These are phyloP conservation scores for Eurystomus glaucurus DNA, from an alignment of 2,797 vertebrate genomes.

Conservation along the genomic window DNA sequence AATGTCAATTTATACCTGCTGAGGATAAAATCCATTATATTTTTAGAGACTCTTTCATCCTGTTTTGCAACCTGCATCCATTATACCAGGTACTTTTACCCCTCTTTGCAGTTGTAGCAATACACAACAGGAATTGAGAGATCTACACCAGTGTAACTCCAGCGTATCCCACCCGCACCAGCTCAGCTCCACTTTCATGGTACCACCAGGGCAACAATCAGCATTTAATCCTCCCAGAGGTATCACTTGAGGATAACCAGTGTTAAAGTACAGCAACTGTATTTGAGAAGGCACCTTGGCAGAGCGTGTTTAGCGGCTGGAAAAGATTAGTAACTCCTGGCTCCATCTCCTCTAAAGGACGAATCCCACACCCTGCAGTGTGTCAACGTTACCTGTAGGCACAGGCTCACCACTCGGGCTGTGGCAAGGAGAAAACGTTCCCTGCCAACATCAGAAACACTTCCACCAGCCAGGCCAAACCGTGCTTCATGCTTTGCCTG, in stretches of 20 bases:
- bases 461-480: neutral
- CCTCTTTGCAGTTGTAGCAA: neutral
- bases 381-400: neutral
- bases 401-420: neutral
- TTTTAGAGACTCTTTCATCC: conserved; percentile 32
- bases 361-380: neutral
- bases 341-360: neutral
- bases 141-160: neutral
- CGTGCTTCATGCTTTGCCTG: neutral
- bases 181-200: neutral
- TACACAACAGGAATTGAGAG: neutral
- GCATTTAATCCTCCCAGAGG: neutral
- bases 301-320: neutral
- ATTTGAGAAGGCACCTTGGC: neutral
- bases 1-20: conserved; percentile 16
- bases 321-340: neutral
- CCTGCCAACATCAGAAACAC: neutral
- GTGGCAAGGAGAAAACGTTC: neutral
- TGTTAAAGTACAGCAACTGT: neutral
- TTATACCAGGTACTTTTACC: neutral
- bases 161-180: neutral
- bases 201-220: neutral
- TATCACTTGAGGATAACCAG: neutral
- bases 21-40: conserved; percentile 1
- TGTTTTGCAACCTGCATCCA: neutral